Evolutionary conservation across 2,113 vertebrate genomes (phyloP), one percentile per base, ranked within the genome.

Genomic region (Tachysurus fulvidraco): DNA sequence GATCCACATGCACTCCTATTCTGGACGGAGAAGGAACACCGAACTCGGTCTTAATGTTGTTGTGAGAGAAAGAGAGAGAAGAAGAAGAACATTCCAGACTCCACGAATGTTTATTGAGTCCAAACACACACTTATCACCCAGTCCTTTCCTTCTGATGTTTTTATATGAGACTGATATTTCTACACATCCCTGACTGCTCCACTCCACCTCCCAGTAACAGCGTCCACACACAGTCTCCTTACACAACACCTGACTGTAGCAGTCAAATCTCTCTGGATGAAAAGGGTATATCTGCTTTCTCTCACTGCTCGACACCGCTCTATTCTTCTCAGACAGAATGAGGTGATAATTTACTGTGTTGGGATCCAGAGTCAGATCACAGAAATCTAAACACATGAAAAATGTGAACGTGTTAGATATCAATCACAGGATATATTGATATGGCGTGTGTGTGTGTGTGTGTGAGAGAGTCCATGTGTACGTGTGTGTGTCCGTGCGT

Each of bases 351-450:
- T 83, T 3, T 55, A 54, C 46, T 30, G 82, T 83, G 82, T 71
- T 83, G 64, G 46, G 82, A 65, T 83, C 82, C 64, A 83, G 82
- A 55, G 82, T 83, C 62, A 83, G 50, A n/a, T 21, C 6, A 55
- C n/a, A 60, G 81, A 69, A 69, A 83, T 67, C 81, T 83, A 16
- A 54, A 69, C 46, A 50, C 46, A 50, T 50, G 46, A 60, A 62
- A 69, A 69, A 83, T 67, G 62, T 83, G 8, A 54, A 69, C 65
- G 41, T 41, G 30, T 64, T 64, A n/a, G 7, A 11, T 64, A n/a
- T 64, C 11, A 64, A n/a, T 64, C 23, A 62, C 60, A 62, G 7
- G 3, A 30, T 30, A 14, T 67, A 30, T 30, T 67, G 5, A 30
- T 67, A n/a, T 67, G 12, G 46, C 0, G 46, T 50, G 46, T 50